These are phyloP conservation scores for Poeciliopsis presidionis DNA, from an alignment of 2,797 vertebrate species.

Conservation along the genomic window DNA sequence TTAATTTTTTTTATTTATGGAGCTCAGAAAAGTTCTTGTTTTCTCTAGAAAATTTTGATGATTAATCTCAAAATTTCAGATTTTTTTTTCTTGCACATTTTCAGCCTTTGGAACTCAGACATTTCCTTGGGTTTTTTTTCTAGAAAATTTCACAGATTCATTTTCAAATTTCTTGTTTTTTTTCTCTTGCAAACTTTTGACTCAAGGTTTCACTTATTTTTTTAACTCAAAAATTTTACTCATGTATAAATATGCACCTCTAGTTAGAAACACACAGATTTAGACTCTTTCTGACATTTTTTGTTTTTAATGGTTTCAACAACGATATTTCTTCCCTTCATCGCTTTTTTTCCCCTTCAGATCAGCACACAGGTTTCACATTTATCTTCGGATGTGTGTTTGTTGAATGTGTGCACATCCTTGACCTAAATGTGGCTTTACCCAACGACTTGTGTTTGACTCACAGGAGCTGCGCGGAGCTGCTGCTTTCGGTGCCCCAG, in stretches of 20 bases:
- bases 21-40: not conserved
- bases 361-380: not conserved
- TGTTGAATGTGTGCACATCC: constrained; percentile 46
- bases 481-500: constrained; percentile 92
- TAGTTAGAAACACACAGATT: not conserved
- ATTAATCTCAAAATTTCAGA: not conserved
- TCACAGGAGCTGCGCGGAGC: constrained; percentile 96
- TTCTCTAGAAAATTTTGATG: not conserved
- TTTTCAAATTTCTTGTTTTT: no score
- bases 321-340: not conserved
- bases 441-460: constrained; percentile 62
- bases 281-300: not conserved
- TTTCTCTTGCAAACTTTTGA: no score
- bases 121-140: no score
- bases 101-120: no score
- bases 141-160: no score
- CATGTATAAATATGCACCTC: not conserved
- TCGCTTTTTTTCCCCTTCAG: not conserved
- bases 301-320: not conserved
- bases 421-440: constrained; percentile 66
- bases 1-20: no score
- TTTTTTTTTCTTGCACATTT: no score
- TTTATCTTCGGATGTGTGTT: not conserved
- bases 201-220: no score
- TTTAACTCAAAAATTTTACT: no score